These are phyloP conservation scores for Drosophila rhopaloa DNA, from an alignment of 1,140 invertebrate genomes.

Conservation along the genomic window DNA sequence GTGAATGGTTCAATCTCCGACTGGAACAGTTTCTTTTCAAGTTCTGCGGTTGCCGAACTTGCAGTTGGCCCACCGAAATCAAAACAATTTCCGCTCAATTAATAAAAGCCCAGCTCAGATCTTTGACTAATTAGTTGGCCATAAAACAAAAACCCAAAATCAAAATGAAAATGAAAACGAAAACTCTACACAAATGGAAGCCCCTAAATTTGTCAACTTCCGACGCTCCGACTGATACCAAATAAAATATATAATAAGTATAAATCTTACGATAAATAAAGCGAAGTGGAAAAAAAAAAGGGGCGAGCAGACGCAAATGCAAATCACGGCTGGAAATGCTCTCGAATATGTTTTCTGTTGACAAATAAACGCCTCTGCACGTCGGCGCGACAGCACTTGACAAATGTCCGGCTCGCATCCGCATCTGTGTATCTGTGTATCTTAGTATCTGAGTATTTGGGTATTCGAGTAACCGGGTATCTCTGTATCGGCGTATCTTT, in stretches of 20 bases:
- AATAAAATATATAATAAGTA: slow-evolving; percentile 39
- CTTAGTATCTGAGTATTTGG: slow-evolving; percentile 23
- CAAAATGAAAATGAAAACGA: slow-evolving; percentile 7
- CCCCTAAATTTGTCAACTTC: slow-evolving; percentile 66
- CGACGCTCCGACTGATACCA: slow-evolving; percentile 32
- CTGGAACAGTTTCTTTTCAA: slow-evolving; percentile 27
- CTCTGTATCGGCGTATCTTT: slow-evolving; percentile 11
- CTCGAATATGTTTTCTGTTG: slow-evolving; percentile 65
- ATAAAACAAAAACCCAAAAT: slow-evolving; percentile 23
- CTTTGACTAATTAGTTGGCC: slow-evolving; percentile 70
- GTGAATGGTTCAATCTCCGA: slow-evolving; percentile 35
- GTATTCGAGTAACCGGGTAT: slow-evolving; percentile 20
- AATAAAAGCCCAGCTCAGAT: slow-evolving; percentile 43
- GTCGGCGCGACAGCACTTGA: slow-evolving; percentile 56
- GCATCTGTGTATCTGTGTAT: slow-evolving; percentile 35
- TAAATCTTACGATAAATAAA: slow-evolving; percentile 57
- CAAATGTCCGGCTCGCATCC: slow-evolving; percentile 71
- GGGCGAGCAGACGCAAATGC: slow-evolving; percentile 51
- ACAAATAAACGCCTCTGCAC: slow-evolving; percentile 80
- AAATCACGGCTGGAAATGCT: slow-evolving; percentile 70
- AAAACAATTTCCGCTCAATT: slow-evolving; percentile 78
- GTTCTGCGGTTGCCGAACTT: slow-evolving; percentile 36
- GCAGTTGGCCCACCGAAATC: slow-evolving; percentile 5
- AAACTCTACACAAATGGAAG: slow-evolving; percentile 35
- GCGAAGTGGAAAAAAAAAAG: not conserved